Base-by-base conservation (phyloP, 2,888 invertebrate genomes). In the Drosophila koepferae region DNA sequence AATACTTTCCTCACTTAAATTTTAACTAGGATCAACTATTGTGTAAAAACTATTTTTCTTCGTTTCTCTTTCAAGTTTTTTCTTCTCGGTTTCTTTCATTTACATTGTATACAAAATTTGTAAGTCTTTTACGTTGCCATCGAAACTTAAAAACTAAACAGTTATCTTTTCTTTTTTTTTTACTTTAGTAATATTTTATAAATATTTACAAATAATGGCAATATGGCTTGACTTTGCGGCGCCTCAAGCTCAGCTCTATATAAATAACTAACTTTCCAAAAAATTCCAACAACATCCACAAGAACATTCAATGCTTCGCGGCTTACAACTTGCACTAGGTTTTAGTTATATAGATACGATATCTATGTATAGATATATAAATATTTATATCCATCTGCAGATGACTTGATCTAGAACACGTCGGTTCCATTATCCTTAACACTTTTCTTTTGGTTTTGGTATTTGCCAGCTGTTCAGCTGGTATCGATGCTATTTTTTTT, bases 161-260 rank as follows among this genome's bases (percentile, higher is more conserved):
- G 71, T 61, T 59, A 67, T 54, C 34, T 62, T 61, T 36, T 49
- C 55, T 60, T 36, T 51, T 61, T 36, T 34, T 59, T 61, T 36
- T 51, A 10, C 20, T 74, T 38, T 71, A 71, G 1, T 41, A 64
- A 66, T 72, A 55, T 80, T 78, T 70, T 78, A 86, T 90, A 90
- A 90, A 89, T 85, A 90, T 89, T 65, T 90, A 85, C 62, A 84
- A 67, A 60, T 83, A 89, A 90, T 85, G 90, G 89, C 84, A 90
- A 90, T 80, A 66, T 74, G 80, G 86, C 80, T 85, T 63, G 63
- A 56, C 58, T 65, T 56, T 16, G 3, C 10, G 43, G n/a, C 10
- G 40, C 28, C 51, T n/a, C 49, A 61, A 71, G 56, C 58, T 61
- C 44, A 51, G 56, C 48, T 63, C 49, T 20, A 48, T 49, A 66